Evolutionary conservation across 2,113 vertebrate species (phyloP), one percentile per base, ranked within the genome.

Genomic region (Megaceryle torquata): DNA sequence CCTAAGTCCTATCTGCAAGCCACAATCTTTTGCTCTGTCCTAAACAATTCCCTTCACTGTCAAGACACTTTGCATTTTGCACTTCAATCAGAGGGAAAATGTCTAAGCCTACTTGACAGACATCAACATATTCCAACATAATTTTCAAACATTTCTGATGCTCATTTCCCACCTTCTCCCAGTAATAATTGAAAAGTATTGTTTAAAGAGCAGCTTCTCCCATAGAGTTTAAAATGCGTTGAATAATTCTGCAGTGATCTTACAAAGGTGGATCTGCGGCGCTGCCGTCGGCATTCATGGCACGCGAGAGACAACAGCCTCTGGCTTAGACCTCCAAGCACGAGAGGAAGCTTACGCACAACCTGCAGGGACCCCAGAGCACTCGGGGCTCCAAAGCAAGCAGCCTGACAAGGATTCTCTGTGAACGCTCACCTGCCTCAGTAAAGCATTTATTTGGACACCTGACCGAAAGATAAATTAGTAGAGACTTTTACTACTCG

Each of bases 311-410:
- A 39, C 2, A 6, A 37, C 64, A 80, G 88, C 25, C 35, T 13
- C 51, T 21, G 65, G 51, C 28, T 89, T 7, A 54, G 69, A 50
- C 19, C 37, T 59, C 71, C 72, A 26, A 67, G 61, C 28, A 26
- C 28, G 13, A 8, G 29, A 41, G 24, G 71, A 80, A 69, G 48
- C 35, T 82, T 75, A 18, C 16, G 13, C 10, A 33, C 0, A 4
- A 69, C 15, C 60, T 2, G 1, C 0, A 1, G 33, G 22, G 28
- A 56, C 15, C 9, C 5, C 29, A 16, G 26, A 31, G 28, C 10
- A 18, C 26, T 77, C 46, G 13, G 22, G 35, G 17, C 67, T 57
- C 33, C 69, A 13, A 21, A 51, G 41, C 15, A 13, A 37, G 8
- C 39, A 31, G 13, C 8, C 11, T 35, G 25, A 13, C 56, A 22